Evolutionary conservation across 2,888 invertebrate genomes (phyloP), one percentile per base, ranked within the genome.

Genomic region (Nephrocerus scutellatus): DNA sequence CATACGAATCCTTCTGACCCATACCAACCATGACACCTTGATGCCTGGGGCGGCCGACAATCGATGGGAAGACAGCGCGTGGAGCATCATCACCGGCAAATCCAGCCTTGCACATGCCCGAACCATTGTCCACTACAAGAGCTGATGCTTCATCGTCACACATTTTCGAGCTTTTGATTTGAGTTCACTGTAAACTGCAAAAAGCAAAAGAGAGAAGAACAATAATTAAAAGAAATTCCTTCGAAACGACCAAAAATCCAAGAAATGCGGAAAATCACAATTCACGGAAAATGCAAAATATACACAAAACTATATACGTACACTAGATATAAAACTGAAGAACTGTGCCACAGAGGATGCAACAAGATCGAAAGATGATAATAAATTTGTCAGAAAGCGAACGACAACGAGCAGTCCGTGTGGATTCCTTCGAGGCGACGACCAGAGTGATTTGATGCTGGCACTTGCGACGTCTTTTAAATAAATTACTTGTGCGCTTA

Each of bases 1-100:
- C 92, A 71, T 93, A 95, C 55, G 84, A 86, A 75, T 95, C 93
- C 74, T 93, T 95, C 73, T 93, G 92, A 54, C 92, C 93, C 93
- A 93, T 93, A 68, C 93, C 93, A 57, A 93, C 93, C 93, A 93
- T 95, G 60, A 88, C 87, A 56, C 88, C 88, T 74, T 88, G 88
- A 73, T 92, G 91, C 63, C 90, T 82, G 49, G 90, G 91, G 62
- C 91, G 80, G 54, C 92, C 92, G 53, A 92, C 92, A 71, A 93
- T 92, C 47, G 91, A 91, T 54, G 95, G 93, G 76, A 96, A 96
- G 40, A 69, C 69, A 36, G 93, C 92, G 59, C 92, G 81, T 49
- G 92, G 92, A 19, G 92, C 92, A 70, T 92, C 92, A 71, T 92
- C 92, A 56, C 92, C 92, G 61, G 92, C 92, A 72, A 92, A 92